Conservation (phyloP, 2,888 invertebrate species). For the Augiades crinisus region DNA sequence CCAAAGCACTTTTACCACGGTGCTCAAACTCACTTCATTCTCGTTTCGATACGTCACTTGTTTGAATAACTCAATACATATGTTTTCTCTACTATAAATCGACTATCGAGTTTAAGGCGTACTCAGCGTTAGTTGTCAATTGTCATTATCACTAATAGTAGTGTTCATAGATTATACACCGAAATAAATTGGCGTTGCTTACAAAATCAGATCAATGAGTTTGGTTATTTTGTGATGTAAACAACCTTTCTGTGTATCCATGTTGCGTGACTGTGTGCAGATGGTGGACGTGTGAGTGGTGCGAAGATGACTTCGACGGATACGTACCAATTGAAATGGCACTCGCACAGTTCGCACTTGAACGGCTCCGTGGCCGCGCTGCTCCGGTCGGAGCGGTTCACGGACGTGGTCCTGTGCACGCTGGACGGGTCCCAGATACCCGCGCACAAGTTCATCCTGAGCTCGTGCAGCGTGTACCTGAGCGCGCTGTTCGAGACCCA, state of each 20-base stretch:
- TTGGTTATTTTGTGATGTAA: slow-evolving; percentile 12
- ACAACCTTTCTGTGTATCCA: slow-evolving; percentile 1
- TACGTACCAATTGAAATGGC: slow-evolving; percentile 94
- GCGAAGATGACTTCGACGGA: slow-evolving; percentile 80
- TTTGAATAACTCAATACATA: no score
- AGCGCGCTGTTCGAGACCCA: slow-evolving; percentile 72
- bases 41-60: neutral
- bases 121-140: no score
- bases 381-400: slow-evolving; percentile 89
- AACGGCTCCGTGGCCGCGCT: slow-evolving; percentile 90
- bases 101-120: no score
- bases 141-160: no score
- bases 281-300: slow-evolving; percentile 34
- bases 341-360: slow-evolving; percentile 90
- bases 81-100: no score
- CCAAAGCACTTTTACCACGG: neutral
- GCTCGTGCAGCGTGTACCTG: slow-evolving; percentile 86
- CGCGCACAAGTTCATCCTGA: slow-evolving; percentile 92
- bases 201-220: no score
- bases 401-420: slow-evolving; percentile 91
- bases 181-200: no score
- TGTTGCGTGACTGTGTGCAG: slow-evolving; percentile 33
- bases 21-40: slow-evolving; percentile 5
- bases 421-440: slow-evolving; percentile 90
- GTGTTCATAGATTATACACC: no score